These are phyloP conservation scores for Galerucella pusilla DNA, from an alignment of 2,888 invertebrate species.

Conservation along the genomic window DNA sequence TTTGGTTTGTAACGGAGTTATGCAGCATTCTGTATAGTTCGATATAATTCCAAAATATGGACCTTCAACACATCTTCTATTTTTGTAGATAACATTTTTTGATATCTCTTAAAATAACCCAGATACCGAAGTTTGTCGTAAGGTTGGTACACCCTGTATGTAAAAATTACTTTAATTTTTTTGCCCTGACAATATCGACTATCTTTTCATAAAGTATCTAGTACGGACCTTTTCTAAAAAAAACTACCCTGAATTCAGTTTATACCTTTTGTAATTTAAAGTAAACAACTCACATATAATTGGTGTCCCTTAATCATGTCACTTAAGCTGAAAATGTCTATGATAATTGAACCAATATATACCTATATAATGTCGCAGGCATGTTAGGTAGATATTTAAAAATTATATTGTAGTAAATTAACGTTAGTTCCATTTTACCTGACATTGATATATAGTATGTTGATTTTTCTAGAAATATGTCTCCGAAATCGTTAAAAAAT, in stretches of 20 bases:
- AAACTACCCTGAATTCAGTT: not conserved
- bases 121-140: no score
- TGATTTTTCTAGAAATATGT: not conserved
- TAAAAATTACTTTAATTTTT: no score
- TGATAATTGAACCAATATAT: constrained; percentile 14
- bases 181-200: no score
- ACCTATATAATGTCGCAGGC: not conserved
- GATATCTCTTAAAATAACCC: no score
- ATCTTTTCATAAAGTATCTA: not conserved
- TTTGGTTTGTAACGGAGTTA: no score
- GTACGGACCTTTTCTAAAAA: not conserved
- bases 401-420: constrained; percentile 1
- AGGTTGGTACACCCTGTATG: no score
- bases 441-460: constrained; percentile 10
- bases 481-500: not conserved
- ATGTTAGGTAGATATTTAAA: constrained; percentile 3
- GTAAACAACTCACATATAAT: constrained; percentile 10
- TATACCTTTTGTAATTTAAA: constrained; percentile 11
- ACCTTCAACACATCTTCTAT: no score
- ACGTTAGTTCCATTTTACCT: not conserved
- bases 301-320: constrained; percentile 13
- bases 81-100: no score
- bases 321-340: constrained; percentile 10
- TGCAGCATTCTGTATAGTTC: no score
- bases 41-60: no score